Evolutionary conservation across 2,888 invertebrate genomes (phyloP), one percentile per base, ranked within the genome.

Genomic region (Acrobasis suavella): DNA sequence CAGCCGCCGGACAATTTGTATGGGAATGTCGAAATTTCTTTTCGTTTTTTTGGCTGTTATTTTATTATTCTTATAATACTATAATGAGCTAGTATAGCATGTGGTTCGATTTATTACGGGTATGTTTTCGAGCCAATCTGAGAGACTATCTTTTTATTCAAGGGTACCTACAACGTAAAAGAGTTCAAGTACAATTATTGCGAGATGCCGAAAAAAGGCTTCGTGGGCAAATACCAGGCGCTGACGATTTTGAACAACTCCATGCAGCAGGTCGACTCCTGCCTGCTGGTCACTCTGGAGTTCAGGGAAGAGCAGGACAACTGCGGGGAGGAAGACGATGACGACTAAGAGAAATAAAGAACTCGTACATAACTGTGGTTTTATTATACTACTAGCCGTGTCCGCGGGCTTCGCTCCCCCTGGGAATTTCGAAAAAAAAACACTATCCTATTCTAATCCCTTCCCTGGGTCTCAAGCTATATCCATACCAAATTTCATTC

Each of bases 141-240:
- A n/a, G n/a, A n/a, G n/a, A n/a, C n/a, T n/a, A n/a, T 22, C 22
- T 22, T 22, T 2, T 2, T 0, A 32, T 72, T 64, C 0, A 75
- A 89, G 88, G 85, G 83, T 9, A 46, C 61, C 0, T 72, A 79
- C 63, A 37, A 22, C 0, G 8, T 83, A 0, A 60, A 65, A 0
- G 65, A 82, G 38, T 88, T 68, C 72, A 17, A 80, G 8, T 69
- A 87, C 52, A 76, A 89, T 71, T 80, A 80, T 67, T 73, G 74
- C 42, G 78, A 83, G 55, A 58, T 89, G 10, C 85, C 85, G 0
- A 68, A 68, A 0, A 61, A 78, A 0, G 71, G 75, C 0, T 62
- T 82, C 9, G 78, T 76, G 64, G 87, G 87, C 2, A 71, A 71
- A n/a, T 87, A 74, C 68, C 65, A 69, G 2, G 76, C 71, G 0